Percentiles rank a stretch among this genome's conserved stretches.
phyloP scores from a whole-genome alignment of 2,888 invertebrate genomes.

The Charanyca ferruginea region DNA sequence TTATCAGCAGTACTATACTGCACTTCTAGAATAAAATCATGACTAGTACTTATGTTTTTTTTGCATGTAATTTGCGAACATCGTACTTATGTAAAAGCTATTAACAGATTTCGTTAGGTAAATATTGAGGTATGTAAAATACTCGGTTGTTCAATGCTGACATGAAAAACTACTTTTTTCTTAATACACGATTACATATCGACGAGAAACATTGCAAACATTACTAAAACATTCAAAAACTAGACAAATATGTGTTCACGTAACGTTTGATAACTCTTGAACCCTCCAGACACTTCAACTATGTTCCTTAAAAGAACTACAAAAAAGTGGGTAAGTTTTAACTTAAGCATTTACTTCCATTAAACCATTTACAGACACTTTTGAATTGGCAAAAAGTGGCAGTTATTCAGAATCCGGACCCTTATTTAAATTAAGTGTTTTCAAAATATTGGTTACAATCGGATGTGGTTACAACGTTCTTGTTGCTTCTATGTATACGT shows the following conservation, averaged over 20 bases:
- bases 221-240: neutral
- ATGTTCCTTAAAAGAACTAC: neutral
- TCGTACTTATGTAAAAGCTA: neutral
- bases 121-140: constrained; percentile 1
- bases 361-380: too few relatives aligned
- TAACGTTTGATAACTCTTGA: neutral
- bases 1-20: too few relatives aligned
- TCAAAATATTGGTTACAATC: too few relatives aligned
- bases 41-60: neutral
- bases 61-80: neutral
- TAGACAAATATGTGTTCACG: constrained; percentile 2
- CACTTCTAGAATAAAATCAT: neutral
- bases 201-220: constrained; percentile 1
- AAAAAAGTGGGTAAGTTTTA: neutral
- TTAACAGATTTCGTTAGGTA: constrained; percentile 1
- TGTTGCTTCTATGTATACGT: too few relatives aligned
- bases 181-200: neutral
- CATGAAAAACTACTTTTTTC: neutral
- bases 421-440: too few relatives aligned
- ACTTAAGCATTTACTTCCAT: too few relatives aligned
- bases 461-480: too few relatives aligned
- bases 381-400: too few relatives aligned
- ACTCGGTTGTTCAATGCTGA: neutral
- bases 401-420: too few relatives aligned
- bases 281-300: neutral